Percentiles rank a stretch among this genome's conserved stretches.
phyloP scores from a whole-genome alignment of 2,888 invertebrate genomes.

The Palloptera scutellata region DNA sequence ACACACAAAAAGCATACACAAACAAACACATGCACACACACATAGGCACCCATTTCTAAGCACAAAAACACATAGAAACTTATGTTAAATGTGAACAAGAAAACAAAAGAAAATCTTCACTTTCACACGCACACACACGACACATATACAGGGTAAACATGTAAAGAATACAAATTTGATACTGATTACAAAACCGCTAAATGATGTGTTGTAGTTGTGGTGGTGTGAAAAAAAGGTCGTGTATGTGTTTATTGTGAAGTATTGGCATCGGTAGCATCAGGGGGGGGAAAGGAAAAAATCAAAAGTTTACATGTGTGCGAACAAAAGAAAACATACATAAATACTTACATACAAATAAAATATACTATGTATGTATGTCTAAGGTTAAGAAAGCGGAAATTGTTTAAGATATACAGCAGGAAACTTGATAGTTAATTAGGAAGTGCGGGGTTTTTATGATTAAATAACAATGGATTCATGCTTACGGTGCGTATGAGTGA shows the following conservation, averaged over 20 bases:
- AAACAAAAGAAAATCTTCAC: conserved; percentile 10
- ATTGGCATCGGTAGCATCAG: too few relatives aligned
- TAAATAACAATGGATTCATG: too few relatives aligned
- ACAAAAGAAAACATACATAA: neutral
- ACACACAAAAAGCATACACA: neutral
- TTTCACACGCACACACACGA: too few relatives aligned
- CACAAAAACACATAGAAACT: conserved; percentile 16
- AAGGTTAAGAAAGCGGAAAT: conserved; percentile 26
- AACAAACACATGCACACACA: conserved; percentile 1
- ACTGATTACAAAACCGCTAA: conserved; percentile 32
- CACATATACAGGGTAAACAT: conserved; percentile 15
- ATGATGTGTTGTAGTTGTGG: conserved; percentile 20
- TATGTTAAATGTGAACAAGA: conserved; percentile 25
- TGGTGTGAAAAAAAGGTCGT: neutral
- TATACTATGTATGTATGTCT: conserved; percentile 2
- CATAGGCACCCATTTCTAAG: neutral
- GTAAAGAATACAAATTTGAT: conserved; percentile 37
- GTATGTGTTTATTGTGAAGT: conserved; percentile 8
- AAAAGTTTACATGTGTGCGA: too few relatives aligned
- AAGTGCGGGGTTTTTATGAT: neutral
- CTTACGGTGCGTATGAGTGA: too few relatives aligned
- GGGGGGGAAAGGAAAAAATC: too few relatives aligned
- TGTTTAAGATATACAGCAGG: conserved; percentile 23
- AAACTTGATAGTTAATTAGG: conserved; percentile 26
- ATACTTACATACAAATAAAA: neutral